phyloP scores from a whole-genome alignment of 2,888 invertebrate species.

The Nemotelus nigrinus region DNA sequence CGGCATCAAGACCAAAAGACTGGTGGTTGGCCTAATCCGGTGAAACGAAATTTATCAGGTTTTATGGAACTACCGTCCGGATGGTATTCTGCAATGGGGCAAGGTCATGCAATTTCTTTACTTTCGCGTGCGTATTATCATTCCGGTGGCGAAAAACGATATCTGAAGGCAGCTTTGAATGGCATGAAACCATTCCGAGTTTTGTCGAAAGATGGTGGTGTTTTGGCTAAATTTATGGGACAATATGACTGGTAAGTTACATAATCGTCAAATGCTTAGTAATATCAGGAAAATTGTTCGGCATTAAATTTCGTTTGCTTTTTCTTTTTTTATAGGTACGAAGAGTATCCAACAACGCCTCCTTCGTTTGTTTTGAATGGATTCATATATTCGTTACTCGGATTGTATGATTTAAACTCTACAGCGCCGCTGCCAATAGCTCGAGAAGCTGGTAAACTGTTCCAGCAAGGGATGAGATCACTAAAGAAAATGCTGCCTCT shows the following conservation, averaged over 20 bases:
- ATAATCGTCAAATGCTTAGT: too few species aligned
- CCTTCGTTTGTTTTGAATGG: constrained; percentile 97
- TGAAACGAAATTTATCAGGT: constrained; percentile 78
- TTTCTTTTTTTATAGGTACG: constrained; percentile 74
- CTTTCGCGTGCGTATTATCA: constrained; percentile 88
- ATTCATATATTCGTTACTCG: constrained; percentile 96
- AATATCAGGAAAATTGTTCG: neutral
- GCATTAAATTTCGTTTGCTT: neutral
- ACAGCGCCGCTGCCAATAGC: constrained; percentile 77
- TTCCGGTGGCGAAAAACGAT: constrained; percentile 78
- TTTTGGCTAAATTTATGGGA: constrained; percentile 85
- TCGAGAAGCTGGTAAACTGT: constrained; percentile 79
- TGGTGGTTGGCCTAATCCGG: constrained; percentile 95
- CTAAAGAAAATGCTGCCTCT: constrained; percentile 87
- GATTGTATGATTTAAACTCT: constrained; percentile 92
- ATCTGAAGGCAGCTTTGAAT: constrained; percentile 82
- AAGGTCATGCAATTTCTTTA: constrained; percentile 97
- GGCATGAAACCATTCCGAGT: constrained; percentile 84
- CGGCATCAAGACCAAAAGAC: constrained; percentile 81
- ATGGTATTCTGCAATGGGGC: constrained; percentile 99
- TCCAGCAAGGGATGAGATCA: constrained; percentile 85
- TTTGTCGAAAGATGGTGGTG: constrained; percentile 80
- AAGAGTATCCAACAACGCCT: constrained; percentile 97
- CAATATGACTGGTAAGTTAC: constrained; percentile 82
- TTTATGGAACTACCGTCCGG: constrained; percentile 84